These are phyloP conservation scores for Rotaria socialis DNA, from an alignment of 2,888 invertebrate species.

Conservation along the genomic window DNA sequence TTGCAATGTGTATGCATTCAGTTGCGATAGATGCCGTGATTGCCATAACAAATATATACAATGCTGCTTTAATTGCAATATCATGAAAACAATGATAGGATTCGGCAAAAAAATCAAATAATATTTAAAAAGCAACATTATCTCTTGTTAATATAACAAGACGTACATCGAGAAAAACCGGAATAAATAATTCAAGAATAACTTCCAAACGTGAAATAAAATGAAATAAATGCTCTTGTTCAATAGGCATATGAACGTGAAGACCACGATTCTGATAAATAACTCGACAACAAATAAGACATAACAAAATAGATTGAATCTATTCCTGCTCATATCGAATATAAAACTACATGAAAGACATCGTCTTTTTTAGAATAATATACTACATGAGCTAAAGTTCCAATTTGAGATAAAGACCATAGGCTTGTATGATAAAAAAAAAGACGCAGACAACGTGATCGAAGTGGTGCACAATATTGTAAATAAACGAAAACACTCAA, in stretches of 20 bases:
- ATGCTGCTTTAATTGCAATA: neutral
- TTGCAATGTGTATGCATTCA: neutral
- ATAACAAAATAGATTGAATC: neutral
- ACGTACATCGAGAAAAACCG: neutral
- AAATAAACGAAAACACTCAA: neutral
- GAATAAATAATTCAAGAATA: neutral
- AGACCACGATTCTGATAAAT: neutral
- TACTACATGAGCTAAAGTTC: neutral
- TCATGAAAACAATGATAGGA: neutral
- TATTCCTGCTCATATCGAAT: neutral
- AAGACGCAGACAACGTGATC: neutral
- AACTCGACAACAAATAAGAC: neutral
- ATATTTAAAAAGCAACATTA: conserved; percentile 28
- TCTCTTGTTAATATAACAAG: neutral
- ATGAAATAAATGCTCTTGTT: neutral
- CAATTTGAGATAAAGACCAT: neutral
- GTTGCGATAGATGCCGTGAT: neutral
- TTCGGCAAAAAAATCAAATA: conserved; percentile 29
- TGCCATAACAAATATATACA: neutral
- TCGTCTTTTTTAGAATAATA: neutral
- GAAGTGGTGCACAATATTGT: neutral
- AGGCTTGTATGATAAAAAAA: neutral
- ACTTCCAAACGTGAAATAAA: neutral
- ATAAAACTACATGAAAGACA: neutral
- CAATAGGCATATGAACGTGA: neutral